Evolutionary conservation across 1,140 invertebrate species (phyloP).

Genomic region (fruit fly (Drosophila melanogaster)): Release_6_plus_ISO1_MT NT_033777.3:18999001-18999500

Average conservation of each 20-base stretch:
- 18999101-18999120: slow-evolving; percentile 47
- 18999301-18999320: slow-evolving; percentile 5
- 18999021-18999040: not conserved
- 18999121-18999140: slow-evolving; percentile 44
- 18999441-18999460: not conserved
- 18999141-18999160: slow-evolving; percentile 48
- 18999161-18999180: slow-evolving; percentile 48
- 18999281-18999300: not conserved
- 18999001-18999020: slow-evolving; percentile 15
- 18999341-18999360: not conserved
- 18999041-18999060: slow-evolving; percentile 21
- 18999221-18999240: slow-evolving; percentile 12
- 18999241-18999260: slow-evolving; percentile 27
- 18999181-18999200: slow-evolving; percentile 51
- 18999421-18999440: not conserved
- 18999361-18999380: too few species aligned
- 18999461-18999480: not conserved
- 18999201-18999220: slow-evolving; percentile 40
- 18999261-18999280: slow-evolving; percentile 55
- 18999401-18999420: too few species aligned
- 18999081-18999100: slow-evolving; percentile 67
- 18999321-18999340: not conserved
- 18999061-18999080: slow-evolving; percentile 64
- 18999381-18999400: too few species aligned
- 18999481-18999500: not conserved